Base-by-base conservation (phyloP, 1,140 invertebrate species). In the Leptoteleia sp. region DNA sequence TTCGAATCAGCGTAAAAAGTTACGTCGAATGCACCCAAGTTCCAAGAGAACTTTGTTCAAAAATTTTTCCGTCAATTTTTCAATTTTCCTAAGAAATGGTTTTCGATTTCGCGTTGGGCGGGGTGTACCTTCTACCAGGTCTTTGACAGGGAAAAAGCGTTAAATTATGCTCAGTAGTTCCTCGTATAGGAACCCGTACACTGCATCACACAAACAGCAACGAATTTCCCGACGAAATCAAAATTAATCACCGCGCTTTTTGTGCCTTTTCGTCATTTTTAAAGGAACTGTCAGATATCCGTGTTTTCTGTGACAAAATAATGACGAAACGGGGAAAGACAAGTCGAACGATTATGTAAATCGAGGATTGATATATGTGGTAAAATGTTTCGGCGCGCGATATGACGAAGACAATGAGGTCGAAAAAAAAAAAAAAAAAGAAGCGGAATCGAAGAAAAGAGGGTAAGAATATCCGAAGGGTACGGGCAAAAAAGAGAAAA, bases 361-460 rank as follows among this genome's bases (percentile, higher is more conserved):
- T n/a, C n/a, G n/a, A n/a, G n/a, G n/a, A n/a, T n/a, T n/a, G n/a
- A n/a, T n/a, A 16, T 3, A 16, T 12, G 27, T 25, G 17, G 13
- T 7, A 11, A 45, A 45, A 61, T 47, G 47, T 12, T 11, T 19
- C n/a, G 37, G 11, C 43, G 17, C 13, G n/a, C 5, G 29, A 33
- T 31, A 11, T 15, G 37, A 48, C n/a, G 16, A 47, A 11, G 57
- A 37, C 57, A 62, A 48, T 48, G 19, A 22, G 19, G n/a, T n/a
- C n/a, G n/a, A n/a, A n/a, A n/a, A n/a, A n/a, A 4, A 7, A 38
- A 38, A 62, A 38, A 62, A 48, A 4, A 11, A 50, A 35, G 35
- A 64, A 64, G 29, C 13, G 13, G 35, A 50, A 64, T 15, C 12
- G 4, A 45, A 54, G 62, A 50, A 67, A 45, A 33, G 47, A 45